Conservation (phyloP, 2,797 vertebrate genomes). For the Apodemus agrarius region DNA sequence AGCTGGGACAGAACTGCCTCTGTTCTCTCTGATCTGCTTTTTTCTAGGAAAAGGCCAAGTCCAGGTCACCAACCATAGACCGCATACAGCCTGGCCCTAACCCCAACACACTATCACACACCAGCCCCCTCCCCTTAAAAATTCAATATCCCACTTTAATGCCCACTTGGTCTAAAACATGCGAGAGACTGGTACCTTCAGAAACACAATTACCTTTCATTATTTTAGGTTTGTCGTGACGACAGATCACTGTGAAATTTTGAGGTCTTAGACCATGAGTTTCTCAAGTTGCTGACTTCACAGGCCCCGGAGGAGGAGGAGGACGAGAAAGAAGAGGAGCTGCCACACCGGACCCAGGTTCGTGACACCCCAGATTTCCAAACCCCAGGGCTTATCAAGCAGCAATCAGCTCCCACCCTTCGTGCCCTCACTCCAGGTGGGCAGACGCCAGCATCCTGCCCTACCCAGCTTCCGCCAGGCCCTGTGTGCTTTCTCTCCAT, state of each 20-base stretch:
- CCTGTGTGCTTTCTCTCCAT: neutral
- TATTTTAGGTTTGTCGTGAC: neutral
- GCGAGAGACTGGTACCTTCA: neutral
- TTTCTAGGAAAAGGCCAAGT: neutral
- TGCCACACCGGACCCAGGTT: neutral
- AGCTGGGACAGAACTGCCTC: neutral
- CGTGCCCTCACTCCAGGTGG: neutral
- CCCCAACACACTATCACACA: neutral
- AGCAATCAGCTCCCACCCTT: neutral
- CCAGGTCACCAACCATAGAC: neutral
- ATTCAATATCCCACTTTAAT: neutral
- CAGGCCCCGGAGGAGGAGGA: neutral
- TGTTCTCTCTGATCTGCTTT: neutral
- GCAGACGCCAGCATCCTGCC: neutral
- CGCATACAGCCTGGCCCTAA: neutral
- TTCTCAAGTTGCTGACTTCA: neutral
- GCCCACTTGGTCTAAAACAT: neutral
- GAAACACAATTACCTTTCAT: conserved; percentile 15
- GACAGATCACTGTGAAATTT: conserved; percentile 39
- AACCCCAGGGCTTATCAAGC: neutral
- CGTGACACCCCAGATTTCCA: neutral
- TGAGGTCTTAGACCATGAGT: conserved; percentile 12
- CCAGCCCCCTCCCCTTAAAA: neutral
- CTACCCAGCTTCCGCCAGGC: neutral
- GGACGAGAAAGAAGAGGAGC: neutral